Base-by-base conservation (phyloP, 1,140 invertebrate genomes). In the Steinernema feltiae region DNA sequence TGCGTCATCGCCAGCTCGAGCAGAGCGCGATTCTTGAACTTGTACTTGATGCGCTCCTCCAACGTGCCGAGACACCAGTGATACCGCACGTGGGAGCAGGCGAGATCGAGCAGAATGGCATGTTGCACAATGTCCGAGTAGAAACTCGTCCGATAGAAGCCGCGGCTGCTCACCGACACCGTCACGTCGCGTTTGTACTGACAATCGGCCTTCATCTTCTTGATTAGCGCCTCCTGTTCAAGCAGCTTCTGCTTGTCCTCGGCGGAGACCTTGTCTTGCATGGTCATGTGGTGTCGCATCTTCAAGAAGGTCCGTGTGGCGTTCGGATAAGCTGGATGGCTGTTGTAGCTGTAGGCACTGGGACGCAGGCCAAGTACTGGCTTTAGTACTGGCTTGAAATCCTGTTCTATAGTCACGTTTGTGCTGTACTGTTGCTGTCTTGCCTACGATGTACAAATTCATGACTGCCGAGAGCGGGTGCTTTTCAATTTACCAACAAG, bases 251-350 rank as follows among this genome's bases (percentile, higher is more conserved):
- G 90, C 81, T 94, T 93, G 86, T 98, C 95, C 80, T 93, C 92
- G 81, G 91, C 92, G 0, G 92, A 91, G 0, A 95, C 93, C 87
- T 97, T 97, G 0, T 94, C 92, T 92, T 97, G 97, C 83, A 96
- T 97, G 1, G 94, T 94, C 30, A 98, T 89, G 1, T 98, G 87
- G 88, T 98, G 95, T 0, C 94, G 91, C 87, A 94, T 96, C 87
- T 98, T 98, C 0, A 97, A 93, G 87, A 96, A 98, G 87, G 95
- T 92, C 29, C 93, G 88, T 93, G 94, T 97, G 0, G 93, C 93
- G 88, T 76, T 32, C 18, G 1, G 89, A 89, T 87, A 93, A 90
- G 93, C 92, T 18, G 94, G 93, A 88, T 96, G 96, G 48, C 94
- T 94, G 53, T 93, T 94, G 87, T 97, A 98, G 85, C 94, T 95